Evolutionary conservation across 2,888 invertebrate species (phyloP).

Genomic region (Odontocolon sp.): DNA sequence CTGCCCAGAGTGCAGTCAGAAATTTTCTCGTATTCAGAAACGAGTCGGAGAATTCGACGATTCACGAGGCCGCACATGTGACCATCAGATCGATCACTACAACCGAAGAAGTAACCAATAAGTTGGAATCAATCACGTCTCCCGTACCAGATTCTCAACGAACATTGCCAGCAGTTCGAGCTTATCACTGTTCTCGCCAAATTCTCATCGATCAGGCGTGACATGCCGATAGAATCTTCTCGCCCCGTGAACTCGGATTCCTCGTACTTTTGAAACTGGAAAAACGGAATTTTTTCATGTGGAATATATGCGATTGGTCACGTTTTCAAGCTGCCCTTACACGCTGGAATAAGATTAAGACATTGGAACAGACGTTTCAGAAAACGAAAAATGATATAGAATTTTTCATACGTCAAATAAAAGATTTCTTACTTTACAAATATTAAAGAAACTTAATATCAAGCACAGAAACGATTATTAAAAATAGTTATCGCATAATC

Average conservation of each 20-base stretch:
- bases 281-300: conserved; percentile 6
- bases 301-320: conserved; percentile 16
- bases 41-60: conserved; percentile 4
- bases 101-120: conserved; percentile 36
- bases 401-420: background rate
- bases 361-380: background rate
- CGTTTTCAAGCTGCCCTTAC: background rate
- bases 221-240: conserved; percentile 39
- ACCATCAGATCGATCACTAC: conserved; percentile 32
- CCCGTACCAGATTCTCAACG: background rate
- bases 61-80: conserved; percentile 16
- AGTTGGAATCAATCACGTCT: conserved; percentile 45
- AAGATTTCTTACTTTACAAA: background rate
- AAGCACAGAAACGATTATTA: background rate
- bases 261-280: background rate
- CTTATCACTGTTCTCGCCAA: conserved; percentile 21
- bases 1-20: background rate
- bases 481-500: conserved; percentile 1
- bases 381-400: background rate
- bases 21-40: background rate
- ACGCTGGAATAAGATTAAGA: background rate
- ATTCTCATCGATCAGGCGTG: conserved; percentile 52
- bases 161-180: background rate
- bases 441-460: background rate
- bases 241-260: background rate